These are phyloP conservation scores for Drosophila mimetica DNA, from an alignment of 2,888 invertebrate genomes.

Conservation along the genomic window DNA sequence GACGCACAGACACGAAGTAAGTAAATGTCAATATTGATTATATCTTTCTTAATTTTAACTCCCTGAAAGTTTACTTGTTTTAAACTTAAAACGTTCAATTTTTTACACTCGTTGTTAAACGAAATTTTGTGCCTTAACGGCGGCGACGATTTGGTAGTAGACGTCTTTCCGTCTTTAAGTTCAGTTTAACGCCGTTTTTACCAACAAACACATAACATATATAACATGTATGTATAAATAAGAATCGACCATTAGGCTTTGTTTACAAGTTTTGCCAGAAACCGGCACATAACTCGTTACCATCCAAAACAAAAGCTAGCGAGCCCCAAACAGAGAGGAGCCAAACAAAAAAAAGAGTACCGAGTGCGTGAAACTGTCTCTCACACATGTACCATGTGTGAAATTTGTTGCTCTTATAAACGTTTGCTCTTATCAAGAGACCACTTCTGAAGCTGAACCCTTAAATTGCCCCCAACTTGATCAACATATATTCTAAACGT, in stretches of 20 bases:
- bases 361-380: slow-evolving; percentile 5
- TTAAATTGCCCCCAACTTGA: slow-evolving; percentile 4
- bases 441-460: background rate
- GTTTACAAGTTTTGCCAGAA: slow-evolving; percentile 69
- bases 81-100: background rate
- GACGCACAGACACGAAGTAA: slow-evolving; percentile 84
- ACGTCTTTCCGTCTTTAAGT: slow-evolving; percentile 64
- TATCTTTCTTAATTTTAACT: background rate
- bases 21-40: slow-evolving; percentile 35
- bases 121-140: background rate
- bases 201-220: background rate
- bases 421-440: slow-evolving; percentile 21
- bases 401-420: slow-evolving; percentile 21
- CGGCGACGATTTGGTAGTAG: slow-evolving; percentile 39
- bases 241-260: slow-evolving; percentile 60
- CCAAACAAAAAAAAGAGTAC: slow-evolving; percentile 10
- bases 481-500: background rate
- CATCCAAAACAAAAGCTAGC: slow-evolving; percentile 67
- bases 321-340: slow-evolving; percentile 22
- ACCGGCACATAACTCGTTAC: slow-evolving; percentile 75
- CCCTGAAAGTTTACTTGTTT: background rate
- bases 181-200: slow-evolving; percentile 64
- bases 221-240: background rate
- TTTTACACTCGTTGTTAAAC: background rate
- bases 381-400: slow-evolving; percentile 33